Conservation (phyloP, 1,140 invertebrate species). For the Drosophila auraria region DNA sequence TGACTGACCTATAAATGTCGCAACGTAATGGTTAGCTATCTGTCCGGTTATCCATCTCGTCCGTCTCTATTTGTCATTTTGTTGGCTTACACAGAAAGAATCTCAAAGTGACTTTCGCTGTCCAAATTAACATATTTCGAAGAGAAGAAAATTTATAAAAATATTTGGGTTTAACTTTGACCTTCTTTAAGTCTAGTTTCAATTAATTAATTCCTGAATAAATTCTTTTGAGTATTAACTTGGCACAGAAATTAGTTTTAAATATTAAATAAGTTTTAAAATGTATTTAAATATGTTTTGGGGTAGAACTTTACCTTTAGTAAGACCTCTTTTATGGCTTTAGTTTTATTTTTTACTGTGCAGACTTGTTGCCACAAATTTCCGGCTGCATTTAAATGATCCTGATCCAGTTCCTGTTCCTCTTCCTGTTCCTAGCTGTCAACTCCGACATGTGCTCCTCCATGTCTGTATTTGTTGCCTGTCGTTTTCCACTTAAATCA, state of each 20-base stretch:
- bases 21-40: conserved; percentile 47
- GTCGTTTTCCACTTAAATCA: conserved; percentile 50
- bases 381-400: conserved; percentile 58
- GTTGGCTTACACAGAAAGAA: conserved; percentile 25
- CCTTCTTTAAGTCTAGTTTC: neutral
- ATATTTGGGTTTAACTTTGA: neutral
- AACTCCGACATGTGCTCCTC: conserved; percentile 64
- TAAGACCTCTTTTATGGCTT: neutral
- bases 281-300: too few relatives aligned
- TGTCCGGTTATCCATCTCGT: conserved; percentile 37
- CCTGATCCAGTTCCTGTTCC: conserved; percentile 26
- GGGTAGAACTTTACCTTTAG: too few relatives aligned
- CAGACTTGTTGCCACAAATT: conserved; percentile 42
- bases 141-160: too few relatives aligned
- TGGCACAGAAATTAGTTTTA: too few relatives aligned
- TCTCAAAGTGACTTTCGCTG: too few relatives aligned
- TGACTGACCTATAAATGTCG: conserved; percentile 62
- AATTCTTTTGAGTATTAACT: too few relatives aligned
- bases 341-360: conserved; percentile 8
- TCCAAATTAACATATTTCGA: neutral
- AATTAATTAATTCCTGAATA: too few relatives aligned
- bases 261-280: too few relatives aligned
- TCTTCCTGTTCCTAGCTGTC: conserved; percentile 44
- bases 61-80: conserved; percentile 35
- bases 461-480: conserved; percentile 43